phyloP scores from a whole-genome alignment of 2,888 invertebrate species.

The Deilephila porcellus region DNA sequence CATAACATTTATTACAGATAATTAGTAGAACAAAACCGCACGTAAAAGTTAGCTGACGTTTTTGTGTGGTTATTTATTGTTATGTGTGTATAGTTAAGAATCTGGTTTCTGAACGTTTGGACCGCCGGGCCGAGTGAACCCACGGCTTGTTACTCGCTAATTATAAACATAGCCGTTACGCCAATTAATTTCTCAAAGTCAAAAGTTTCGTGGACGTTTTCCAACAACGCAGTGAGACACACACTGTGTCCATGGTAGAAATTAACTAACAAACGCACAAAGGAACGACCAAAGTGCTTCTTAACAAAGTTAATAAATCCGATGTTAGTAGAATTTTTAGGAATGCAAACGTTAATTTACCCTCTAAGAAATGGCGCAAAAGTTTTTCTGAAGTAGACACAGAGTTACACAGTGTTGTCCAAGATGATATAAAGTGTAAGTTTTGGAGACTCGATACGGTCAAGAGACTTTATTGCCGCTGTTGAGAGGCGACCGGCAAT shows the following conservation, averaged over 20 bases:
- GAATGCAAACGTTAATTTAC: neutral
- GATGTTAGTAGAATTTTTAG: neutral
- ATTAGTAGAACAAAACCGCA: constrained; percentile 25
- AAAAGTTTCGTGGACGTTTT: constrained; percentile 62
- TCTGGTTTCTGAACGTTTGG: constrained; percentile 30
- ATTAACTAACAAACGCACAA: neutral
- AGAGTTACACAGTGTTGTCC: constrained; percentile 41
- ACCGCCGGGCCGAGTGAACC: constrained; percentile 40
- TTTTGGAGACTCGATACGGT: constrained; percentile 69
- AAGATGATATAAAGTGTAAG: constrained; percentile 34
- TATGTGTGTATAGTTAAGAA: constrained; percentile 30
- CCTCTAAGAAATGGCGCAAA: neutral
- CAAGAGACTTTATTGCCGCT: constrained; percentile 63
- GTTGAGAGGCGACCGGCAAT: constrained; percentile 61
- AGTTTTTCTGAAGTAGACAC: constrained; percentile 30
- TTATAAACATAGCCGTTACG: constrained; percentile 77
- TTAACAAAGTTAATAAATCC: neutral
- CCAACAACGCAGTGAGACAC: constrained; percentile 43
- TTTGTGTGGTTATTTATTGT: constrained; percentile 27
- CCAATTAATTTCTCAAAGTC: constrained; percentile 82
- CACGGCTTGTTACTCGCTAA: constrained; percentile 61
- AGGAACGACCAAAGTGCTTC: neutral
- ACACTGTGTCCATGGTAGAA: constrained; percentile 37
- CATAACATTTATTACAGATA: constrained; percentile 18
- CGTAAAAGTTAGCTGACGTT: constrained; percentile 22